Base-by-base conservation (phyloP, 2,888 invertebrate species). In the Pseudanteris insignis region DNA sequence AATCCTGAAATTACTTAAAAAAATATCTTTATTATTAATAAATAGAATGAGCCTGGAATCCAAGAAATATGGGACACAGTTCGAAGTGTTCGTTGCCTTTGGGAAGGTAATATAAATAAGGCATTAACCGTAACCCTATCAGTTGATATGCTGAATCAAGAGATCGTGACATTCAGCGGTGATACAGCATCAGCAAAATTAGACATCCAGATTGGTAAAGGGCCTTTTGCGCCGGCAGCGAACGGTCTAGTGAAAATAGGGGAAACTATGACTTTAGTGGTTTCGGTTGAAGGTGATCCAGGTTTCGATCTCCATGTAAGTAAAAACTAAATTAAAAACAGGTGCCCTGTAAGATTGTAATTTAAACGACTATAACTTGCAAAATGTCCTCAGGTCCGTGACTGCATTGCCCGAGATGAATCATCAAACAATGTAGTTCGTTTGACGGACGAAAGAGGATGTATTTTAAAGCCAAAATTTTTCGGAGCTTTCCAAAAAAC, bases 401-500 rank as follows among this genome's bases (percentile, higher is more conserved):
- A 91, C 70, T 92, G 91, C 70, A 80, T 88, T 12, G 92, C 91
- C 0, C 85, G 88, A 37, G 91, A 91, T 71, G 86, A 88, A 0
- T 83, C 85, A 3, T 87, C 84, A 12, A 84, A 83, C 24, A 88
- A 89, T 66, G 81, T 86, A 2, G 85, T 91, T 1, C 85, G 86
- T 3, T 74, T 92, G 32, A 90, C 90, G 2, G 91, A 92, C 71
- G 86, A 86, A 37, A 84, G 86, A 32, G 92, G 92, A 10, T 92
- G 92, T 70, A 86, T 91, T 0, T 76, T 90, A 2, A 90, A 91
- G 73, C 89, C 89, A 0, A 92, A 92, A 79, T 80, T 92, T 1
- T 89, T 92, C 71, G 91, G 91, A 1, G 85, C 89, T 0, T 92
- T 91, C 87, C 90, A 90, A 75, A 91, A 90, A 76, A 90, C 90